phyloP scores from a whole-genome alignment of 2,888 invertebrate species.

The Unio pictorum region DNA sequence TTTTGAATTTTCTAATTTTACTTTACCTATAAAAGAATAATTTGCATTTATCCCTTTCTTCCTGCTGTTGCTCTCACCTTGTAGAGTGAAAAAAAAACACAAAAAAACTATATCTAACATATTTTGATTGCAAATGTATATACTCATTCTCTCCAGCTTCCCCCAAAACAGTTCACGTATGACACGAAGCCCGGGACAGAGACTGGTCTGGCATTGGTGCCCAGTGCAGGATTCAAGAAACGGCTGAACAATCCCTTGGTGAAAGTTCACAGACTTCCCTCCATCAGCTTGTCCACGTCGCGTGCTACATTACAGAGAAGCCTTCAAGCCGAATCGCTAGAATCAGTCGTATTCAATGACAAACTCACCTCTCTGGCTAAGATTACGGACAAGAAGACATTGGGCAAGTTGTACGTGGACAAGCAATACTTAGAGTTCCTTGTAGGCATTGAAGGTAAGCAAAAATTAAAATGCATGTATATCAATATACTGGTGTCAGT shows the following conservation, averaged over 20 bases:
- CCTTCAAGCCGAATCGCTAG: conserved; percentile 27
- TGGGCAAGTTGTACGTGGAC: conserved; percentile 83
- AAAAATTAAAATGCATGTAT: neutral
- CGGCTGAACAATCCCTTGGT: conserved; percentile 37
- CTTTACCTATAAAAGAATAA: too few species aligned
- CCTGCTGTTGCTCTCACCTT: too few species aligned
- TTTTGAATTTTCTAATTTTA: too few species aligned
- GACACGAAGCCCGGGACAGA: conserved; percentile 31
- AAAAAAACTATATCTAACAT: too few species aligned
- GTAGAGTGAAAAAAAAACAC: too few species aligned
- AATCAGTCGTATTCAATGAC: conserved; percentile 26
- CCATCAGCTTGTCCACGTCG: conserved; percentile 25
- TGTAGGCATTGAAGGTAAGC: conserved; percentile 20
- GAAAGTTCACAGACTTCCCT: conserved; percentile 33
- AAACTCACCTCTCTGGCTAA: conserved; percentile 29
- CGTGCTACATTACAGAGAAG: conserved; percentile 22
- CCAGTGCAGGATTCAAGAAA: conserved; percentile 40
- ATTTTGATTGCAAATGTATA: too few species aligned
- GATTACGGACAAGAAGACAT: conserved; percentile 73
- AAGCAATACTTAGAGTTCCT: conserved; percentile 84
- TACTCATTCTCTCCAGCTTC: conserved; percentile 15
- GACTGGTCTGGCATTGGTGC: conserved; percentile 14
- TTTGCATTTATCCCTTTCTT: too few species aligned
- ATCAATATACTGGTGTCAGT: too few species aligned
- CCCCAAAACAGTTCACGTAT: conserved; percentile 30